Percentiles rank a stretch among this genome's conserved stretches.
Evolutionary conservation across 1,140 invertebrate genomes (phyloP).

Genomic region (Penaeus indicus): DNA sequence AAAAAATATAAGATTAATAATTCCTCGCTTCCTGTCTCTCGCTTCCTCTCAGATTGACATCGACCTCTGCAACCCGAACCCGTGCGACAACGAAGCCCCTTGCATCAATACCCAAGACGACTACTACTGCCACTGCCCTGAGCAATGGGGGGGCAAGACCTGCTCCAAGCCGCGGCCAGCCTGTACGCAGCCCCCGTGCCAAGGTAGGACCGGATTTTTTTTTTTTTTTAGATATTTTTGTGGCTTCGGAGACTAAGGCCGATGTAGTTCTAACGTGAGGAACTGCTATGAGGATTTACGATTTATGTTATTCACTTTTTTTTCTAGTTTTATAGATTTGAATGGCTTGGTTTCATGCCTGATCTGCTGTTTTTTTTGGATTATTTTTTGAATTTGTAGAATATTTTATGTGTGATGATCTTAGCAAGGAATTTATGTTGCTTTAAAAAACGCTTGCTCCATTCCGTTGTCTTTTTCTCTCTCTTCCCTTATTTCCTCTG

Average conservation of each 20-base stretch:
- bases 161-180: constrained; percentile 86
- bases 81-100: constrained; percentile 83
- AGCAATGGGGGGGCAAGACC: constrained; percentile 88
- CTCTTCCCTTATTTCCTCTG: background rate
- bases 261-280: background rate
- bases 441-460: background rate
- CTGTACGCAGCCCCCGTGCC: constrained; percentile 72
- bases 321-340: too few species aligned
- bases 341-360: too few species aligned
- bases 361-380: too few species aligned
- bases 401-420: background rate
- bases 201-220: constrained; percentile 62
- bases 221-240: background rate
- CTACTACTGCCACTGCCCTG: constrained; percentile 75
- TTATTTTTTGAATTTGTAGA: too few species aligned
- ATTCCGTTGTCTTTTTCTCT: constrained; percentile 7
- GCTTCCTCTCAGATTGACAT: constrained; percentile 78
- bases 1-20: background rate
- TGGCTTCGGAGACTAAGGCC: background rate
- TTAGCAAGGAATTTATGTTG: background rate
- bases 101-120: constrained; percentile 83
- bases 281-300: too few species aligned
- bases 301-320: too few species aligned
- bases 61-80: constrained; percentile 85
- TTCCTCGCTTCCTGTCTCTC: background rate